Evolutionary conservation across 1,140 invertebrate species (phyloP).

Genomic region (Micrasema minimum): DNA sequence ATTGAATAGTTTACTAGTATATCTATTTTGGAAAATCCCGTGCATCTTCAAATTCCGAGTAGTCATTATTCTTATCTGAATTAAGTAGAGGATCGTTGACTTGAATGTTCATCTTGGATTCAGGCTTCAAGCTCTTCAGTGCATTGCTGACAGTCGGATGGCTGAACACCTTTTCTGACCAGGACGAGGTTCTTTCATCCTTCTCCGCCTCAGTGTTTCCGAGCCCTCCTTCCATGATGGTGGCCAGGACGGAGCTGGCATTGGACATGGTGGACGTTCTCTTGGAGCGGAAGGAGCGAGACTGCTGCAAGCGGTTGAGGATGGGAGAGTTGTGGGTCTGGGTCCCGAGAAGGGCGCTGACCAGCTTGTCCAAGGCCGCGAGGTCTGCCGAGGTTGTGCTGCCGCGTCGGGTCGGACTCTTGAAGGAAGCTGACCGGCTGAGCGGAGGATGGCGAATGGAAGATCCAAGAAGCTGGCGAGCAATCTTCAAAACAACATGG

Average conservation of each 20-base stretch:
- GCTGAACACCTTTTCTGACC: slow-evolving; percentile 46
- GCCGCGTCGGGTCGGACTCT: slow-evolving; percentile 25
- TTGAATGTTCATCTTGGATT: slow-evolving; percentile 18
- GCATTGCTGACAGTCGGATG: slow-evolving; percentile 42
- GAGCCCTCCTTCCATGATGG: slow-evolving; percentile 46
- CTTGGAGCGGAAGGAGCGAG: slow-evolving; percentile 59
- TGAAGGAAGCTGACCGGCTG: slow-evolving; percentile 42
- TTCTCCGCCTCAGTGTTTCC: slow-evolving; percentile 38
- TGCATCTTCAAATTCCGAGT: slow-evolving; percentile 16
- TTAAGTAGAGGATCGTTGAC: slow-evolving; percentile 10
- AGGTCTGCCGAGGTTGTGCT: slow-evolving; percentile 59
- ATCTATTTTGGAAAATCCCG: slow-evolving; percentile 3
- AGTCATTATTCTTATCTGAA: not conserved
- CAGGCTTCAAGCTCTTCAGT: slow-evolving; percentile 16
- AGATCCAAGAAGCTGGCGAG: slow-evolving; percentile 17
- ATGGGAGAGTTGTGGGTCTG: slow-evolving; percentile 38
- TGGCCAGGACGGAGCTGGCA: slow-evolving; percentile 44
- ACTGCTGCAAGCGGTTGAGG: slow-evolving; percentile 54
- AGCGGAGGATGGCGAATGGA: slow-evolving; percentile 36
- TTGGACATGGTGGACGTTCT: slow-evolving; percentile 54
- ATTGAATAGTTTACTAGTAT: not conserved
- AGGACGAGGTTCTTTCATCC: slow-evolving; percentile 35
- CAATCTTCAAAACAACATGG: slow-evolving; percentile 35
- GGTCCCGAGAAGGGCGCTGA: slow-evolving; percentile 60
- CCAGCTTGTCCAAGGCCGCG: slow-evolving; percentile 61